Percentiles rank a stretch among this genome's conserved stretches.
phyloP scores from a whole-genome alignment of 1,140 invertebrate species.

The Tyrophagus putrescentiae region DNA sequence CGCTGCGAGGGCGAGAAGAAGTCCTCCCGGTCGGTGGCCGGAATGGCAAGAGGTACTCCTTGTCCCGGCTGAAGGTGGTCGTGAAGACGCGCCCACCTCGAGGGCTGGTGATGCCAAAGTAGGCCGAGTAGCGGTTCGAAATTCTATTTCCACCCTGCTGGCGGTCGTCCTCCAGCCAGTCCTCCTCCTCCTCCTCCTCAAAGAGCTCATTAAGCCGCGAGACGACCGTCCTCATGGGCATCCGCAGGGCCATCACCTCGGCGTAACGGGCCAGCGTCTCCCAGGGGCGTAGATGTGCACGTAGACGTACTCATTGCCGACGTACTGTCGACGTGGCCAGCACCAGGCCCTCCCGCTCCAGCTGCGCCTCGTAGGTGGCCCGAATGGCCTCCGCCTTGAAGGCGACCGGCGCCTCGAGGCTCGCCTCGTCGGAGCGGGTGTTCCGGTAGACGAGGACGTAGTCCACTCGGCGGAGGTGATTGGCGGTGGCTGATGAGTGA shows the following conservation, averaged over 20 bases:
- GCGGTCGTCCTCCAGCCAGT: slow-evolving; percentile 44
- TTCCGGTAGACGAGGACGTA: slow-evolving; percentile 11
- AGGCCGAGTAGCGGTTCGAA: not conserved
- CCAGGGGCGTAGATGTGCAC: slow-evolving; percentile 69
- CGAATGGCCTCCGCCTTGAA: too few species aligned
- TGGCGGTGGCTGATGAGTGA: too few species aligned
- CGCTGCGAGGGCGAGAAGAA: slow-evolving; percentile 74
- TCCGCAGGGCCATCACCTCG: slow-evolving; percentile 79
- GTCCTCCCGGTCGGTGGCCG: slow-evolving; percentile 42
- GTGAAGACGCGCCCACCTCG: not conserved
- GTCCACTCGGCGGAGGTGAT: too few species aligned
- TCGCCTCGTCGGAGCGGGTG: too few species aligned
- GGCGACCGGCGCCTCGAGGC: too few species aligned
- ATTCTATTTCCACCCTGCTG: slow-evolving; percentile 55
- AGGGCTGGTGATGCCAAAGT: not conserved
- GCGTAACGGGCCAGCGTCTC: slow-evolving; percentile 72
- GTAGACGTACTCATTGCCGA: slow-evolving; percentile 15
- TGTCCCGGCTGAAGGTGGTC: slow-evolving; percentile 41
- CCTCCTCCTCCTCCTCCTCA: slow-evolving; percentile 18
- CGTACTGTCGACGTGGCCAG: slow-evolving; percentile 4
- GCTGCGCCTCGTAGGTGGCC: slow-evolving; percentile 3
- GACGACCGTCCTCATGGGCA: slow-evolving; percentile 60
- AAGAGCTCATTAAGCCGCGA: slow-evolving; percentile 15
- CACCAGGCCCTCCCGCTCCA: not conserved
- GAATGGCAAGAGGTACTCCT: slow-evolving; percentile 55